Percentiles rank a stretch among this genome's conserved stretches.
These are phyloP conservation scores for Ataeniobius toweri DNA, from an alignment of 2,797 vertebrate species.

Conservation along the genomic window DNA sequence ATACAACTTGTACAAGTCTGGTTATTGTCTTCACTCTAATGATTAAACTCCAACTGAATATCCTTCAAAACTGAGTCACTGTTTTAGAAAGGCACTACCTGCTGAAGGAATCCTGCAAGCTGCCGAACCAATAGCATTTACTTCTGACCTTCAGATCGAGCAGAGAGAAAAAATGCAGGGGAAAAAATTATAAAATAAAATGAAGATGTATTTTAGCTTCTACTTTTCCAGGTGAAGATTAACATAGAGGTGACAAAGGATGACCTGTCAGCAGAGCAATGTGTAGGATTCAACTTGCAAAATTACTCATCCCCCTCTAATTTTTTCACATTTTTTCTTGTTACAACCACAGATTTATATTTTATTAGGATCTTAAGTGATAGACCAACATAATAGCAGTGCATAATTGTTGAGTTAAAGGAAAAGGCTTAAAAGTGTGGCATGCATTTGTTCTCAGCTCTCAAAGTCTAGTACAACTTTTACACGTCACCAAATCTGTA, in stretches of 20 bases:
- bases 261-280: conserved; percentile 36
- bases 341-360: not conserved
- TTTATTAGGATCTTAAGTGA: not conserved
- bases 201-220: conserved; percentile 30
- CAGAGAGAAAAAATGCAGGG: conserved; percentile 55
- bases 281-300: conserved; percentile 12
- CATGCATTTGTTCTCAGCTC: not conserved
- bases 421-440: not conserved
- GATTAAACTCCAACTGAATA: conserved; percentile 34
- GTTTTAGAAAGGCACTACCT: conserved; percentile 76
- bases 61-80: conserved; percentile 38
- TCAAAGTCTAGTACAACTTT: not conserved
- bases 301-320: not conserved
- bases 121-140: conserved; percentile 24
- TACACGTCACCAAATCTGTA: not conserved
- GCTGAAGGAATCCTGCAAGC: conserved; percentile 48
- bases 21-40: conserved; percentile 37
- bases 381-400: not conserved
- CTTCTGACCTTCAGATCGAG: conserved; percentile 37
- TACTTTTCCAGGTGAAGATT: conserved; percentile 50
- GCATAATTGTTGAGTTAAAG: not conserved
- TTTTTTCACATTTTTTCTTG: not conserved
- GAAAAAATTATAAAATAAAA: conserved; percentile 41
- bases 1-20: conserved; percentile 28
- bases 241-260: conserved; percentile 7